These are phyloP conservation scores for Atta colombica DNA, from an alignment of 1,140 invertebrate genomes.

Conservation along the genomic window DNA sequence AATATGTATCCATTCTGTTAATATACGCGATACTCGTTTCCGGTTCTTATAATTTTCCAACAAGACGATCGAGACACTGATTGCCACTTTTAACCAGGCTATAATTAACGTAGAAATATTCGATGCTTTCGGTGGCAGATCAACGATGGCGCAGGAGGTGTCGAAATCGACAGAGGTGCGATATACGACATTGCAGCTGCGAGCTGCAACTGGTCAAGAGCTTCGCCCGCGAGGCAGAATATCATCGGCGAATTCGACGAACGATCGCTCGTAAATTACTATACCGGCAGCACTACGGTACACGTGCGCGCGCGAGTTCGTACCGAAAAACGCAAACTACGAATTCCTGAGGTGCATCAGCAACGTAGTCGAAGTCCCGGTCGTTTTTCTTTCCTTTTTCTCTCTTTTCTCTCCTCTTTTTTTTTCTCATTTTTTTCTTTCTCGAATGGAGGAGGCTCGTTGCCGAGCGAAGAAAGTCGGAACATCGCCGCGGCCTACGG, in stretches of 20 bases:
- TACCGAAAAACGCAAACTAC: conserved; percentile 60
- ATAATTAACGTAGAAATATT: conserved; percentile 58
- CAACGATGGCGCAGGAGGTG: conserved; percentile 63
- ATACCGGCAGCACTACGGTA: conserved; percentile 42
- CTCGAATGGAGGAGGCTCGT: conserved; percentile 16
- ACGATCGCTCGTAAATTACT: conserved; percentile 80
- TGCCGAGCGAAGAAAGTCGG: conserved; percentile 32
- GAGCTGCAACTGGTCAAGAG: conserved; percentile 60
- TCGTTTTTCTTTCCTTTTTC: conserved; percentile 33
- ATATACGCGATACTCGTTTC: background rate
- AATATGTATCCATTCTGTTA: background rate
- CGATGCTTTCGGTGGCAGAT: conserved; percentile 44
- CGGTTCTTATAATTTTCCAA: conserved; percentile 14
- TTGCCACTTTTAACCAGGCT: conserved; percentile 20
- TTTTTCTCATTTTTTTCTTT: conserved; percentile 9
- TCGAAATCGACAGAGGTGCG: conserved; percentile 70
- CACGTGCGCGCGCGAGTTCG: conserved; percentile 17
- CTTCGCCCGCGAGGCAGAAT: conserved; percentile 77
- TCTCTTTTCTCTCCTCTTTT: background rate
- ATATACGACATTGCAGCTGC: conserved; percentile 55
- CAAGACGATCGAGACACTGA: background rate
- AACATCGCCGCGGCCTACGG: conserved; percentile 36
- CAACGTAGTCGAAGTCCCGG: conserved; percentile 36
- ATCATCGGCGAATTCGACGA: conserved; percentile 79
- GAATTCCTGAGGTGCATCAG: conserved; percentile 57